These are phyloP conservation scores for Drosophila ficusphila DNA, from an alignment of 1,140 invertebrate species.

Conservation along the genomic window DNA sequence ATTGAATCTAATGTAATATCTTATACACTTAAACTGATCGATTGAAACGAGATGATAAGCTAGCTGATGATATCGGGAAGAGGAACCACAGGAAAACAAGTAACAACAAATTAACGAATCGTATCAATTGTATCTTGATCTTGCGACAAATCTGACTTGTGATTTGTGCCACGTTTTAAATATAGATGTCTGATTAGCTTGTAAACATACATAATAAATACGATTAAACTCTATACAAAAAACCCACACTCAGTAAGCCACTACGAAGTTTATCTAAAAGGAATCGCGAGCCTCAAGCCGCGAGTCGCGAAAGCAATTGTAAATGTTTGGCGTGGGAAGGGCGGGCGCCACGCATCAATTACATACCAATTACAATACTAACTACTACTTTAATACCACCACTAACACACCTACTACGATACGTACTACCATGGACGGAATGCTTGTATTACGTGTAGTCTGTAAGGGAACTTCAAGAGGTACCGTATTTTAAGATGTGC, in stretches of 20 bases:
- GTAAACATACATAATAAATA: constrained; percentile 58
- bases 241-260: constrained; percentile 60
- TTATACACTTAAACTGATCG: constrained; percentile 50
- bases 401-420: constrained; percentile 57
- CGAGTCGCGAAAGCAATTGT: constrained; percentile 9
- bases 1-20: constrained; percentile 59
- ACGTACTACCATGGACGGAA: constrained; percentile 49
- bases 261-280: constrained; percentile 64
- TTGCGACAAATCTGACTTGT: constrained; percentile 80
- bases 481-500: constrained; percentile 44
- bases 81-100: constrained; percentile 36
- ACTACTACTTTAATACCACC: constrained; percentile 57
- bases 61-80: constrained; percentile 15
- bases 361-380: constrained; percentile 70
- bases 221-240: constrained; percentile 50
- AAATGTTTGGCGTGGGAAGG: constrained; percentile 29
- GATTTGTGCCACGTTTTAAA: constrained; percentile 83
- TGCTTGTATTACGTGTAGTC: constrained; percentile 57
- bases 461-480: constrained; percentile 57
- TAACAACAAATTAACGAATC: constrained; percentile 63
- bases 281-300: constrained; percentile 22
- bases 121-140: constrained; percentile 81
- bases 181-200: constrained; percentile 82
- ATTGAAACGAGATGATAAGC: constrained; percentile 22
- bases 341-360: constrained; percentile 50